phyloP scores from a whole-genome alignment of 1,140 invertebrate species.

The Neelides sp. region DNA sequence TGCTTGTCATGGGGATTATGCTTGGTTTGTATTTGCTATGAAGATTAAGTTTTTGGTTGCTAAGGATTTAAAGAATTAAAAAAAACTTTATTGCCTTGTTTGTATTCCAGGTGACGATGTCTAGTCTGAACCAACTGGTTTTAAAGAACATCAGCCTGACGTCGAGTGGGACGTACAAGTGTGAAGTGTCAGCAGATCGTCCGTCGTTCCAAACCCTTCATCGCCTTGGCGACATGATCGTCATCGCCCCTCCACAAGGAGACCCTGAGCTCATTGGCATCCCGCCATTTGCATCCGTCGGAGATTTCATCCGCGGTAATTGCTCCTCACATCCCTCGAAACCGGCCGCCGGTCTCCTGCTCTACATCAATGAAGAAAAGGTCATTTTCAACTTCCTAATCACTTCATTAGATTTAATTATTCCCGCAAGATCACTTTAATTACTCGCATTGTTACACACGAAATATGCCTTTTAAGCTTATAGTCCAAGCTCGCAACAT shows the following conservation, averaged over 20 bases:
- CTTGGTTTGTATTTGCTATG: too few relatives aligned
- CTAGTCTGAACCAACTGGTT: slow-evolving; percentile 18
- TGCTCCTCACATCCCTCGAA: slow-evolving; percentile 34
- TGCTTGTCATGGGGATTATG: too few relatives aligned
- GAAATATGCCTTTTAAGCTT: too few relatives aligned
- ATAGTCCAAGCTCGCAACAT: too few relatives aligned
- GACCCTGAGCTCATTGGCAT: slow-evolving; percentile 22
- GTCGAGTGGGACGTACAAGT: slow-evolving; percentile 31
- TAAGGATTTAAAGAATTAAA: not conserved
- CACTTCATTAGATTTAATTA: too few relatives aligned
- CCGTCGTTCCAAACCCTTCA: slow-evolving; percentile 25
- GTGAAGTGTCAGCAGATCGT: slow-evolving; percentile 33
- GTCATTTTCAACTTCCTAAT: slow-evolving; percentile 19
- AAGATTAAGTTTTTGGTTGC: too few relatives aligned
- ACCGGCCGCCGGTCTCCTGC: slow-evolving; percentile 32
- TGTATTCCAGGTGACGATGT: slow-evolving; percentile 13
- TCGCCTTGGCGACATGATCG: slow-evolving; percentile 20
- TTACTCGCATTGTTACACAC: too few relatives aligned
- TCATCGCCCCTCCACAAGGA: slow-evolving; percentile 6
- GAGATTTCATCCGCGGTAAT: slow-evolving; percentile 30
- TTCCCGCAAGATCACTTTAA: too few relatives aligned
- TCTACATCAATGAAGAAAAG: slow-evolving; percentile 33
- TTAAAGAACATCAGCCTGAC: slow-evolving; percentile 28
- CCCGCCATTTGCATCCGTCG: slow-evolving; percentile 14
- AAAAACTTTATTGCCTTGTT: not conserved